Evolutionary conservation across 37 sponge, comb jelly and placozoan genomes (phyloP), one percentile per base, ranked within the genome.

Genomic region (Crambe crambe): DNA sequence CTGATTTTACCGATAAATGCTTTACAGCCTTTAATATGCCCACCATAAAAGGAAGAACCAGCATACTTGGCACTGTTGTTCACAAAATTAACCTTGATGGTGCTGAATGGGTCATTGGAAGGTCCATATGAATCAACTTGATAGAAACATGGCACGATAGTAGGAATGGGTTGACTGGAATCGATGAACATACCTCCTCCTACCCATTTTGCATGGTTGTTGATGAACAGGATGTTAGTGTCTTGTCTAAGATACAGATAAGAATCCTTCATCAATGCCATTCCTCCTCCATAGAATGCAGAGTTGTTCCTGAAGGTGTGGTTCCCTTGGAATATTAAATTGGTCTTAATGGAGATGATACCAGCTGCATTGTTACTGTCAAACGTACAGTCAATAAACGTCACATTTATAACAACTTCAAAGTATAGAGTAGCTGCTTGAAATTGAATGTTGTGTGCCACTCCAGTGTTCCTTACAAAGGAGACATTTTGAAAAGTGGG

Each of bases 321-420:
- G 2, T 31, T 66, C 1, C 67, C 67, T 34, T 66, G 34, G 27
- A 66, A 66, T 29, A 66, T 66, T 27, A 66, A 29, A 66, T 66
- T 27, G 36, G 1, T 66, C 34, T 25, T 21, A 20, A 66, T 8
- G 36, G 67, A 29, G 5, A 20, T 29, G 36, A 66, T 66, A 20
- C 30, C 67, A 66, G 67, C 36, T 2, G 30, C 34, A 20, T 31
- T 8, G 67, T 66, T 66, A 34, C 27, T 27, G 2, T 35, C 36
- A 27, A 66, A 66, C 2, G 67, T 66, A 66, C 67, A 66, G 67
- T 66, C 27, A 1, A 34, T 66, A 31, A 66, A 66, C 27, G 67
- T 29, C 3, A 66, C 67, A 31, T 66, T 66, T 4, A 3, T 1
- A 31, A 35, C 31, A 66, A 34, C 23, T 66, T 66, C 34, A 8